Base-by-base conservation (phyloP, 64 coral and sea anemone species). In the Platygyra sinensis region DNA sequence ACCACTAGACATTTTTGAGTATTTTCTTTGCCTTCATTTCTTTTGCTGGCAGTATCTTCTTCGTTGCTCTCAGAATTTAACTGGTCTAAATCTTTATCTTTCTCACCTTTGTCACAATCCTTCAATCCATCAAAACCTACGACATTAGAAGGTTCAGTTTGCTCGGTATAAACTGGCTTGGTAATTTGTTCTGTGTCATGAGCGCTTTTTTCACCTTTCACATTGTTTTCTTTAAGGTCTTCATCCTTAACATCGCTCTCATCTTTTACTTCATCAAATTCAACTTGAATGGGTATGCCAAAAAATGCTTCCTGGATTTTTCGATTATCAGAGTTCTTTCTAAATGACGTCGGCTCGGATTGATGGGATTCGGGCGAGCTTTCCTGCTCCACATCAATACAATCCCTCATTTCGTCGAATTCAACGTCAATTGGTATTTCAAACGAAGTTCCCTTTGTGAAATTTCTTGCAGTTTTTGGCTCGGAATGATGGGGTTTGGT, bases 261-360 rank as follows among this genome's bases (percentile, higher is more conserved):
- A 27, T 27, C 39, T 89, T 89, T 80, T 83, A 69, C 24, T 52
- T 25, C 38, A 11, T 85, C 81, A 51, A 65, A 46, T 72, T 85
- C 81, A 65, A 85, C 62, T 19, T 51, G 22, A 29, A 85, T 52
- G 4, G 81, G 81, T 71, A 85, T 72, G 25, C 27, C 38, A 16
- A 69, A 85, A 24, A 46, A 46, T 46, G 42, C 42, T 46, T 46
- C 42, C 42, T 46, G 42, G 7, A 46, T 46, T 3, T 46, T 46
- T 46, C 42, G 1, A 46, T 46, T 46, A 46, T 46, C 42, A 46
- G 42, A 46, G 42, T 46, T 46, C 42, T 46, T 46, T 46, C 42
- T 5, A 46, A 46, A 46, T 46, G 42, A 46, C 6, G 42, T 46
- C 3, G 80, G 60, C 0, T 29, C 32, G 5, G 62, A 83, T 14